phyloP scores from a whole-genome alignment of 2,888 invertebrate species.

The Exephanes ischioxanthus region DNA sequence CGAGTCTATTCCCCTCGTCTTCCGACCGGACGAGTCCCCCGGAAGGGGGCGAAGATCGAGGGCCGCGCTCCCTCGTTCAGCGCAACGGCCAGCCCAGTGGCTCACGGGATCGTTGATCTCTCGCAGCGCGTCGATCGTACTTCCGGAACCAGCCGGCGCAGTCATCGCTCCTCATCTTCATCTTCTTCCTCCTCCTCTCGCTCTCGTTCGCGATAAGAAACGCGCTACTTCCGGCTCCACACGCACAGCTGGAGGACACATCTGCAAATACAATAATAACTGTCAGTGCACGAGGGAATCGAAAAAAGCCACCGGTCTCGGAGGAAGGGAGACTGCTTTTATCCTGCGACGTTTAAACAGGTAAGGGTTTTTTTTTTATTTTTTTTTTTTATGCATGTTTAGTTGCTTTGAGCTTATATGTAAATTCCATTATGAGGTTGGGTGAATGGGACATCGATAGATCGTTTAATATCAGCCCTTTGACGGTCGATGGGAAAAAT shows the following conservation, averaged over 20 bases:
- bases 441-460: too few relatives aligned
- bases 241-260: background rate
- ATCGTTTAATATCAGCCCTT: too few relatives aligned
- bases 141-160: constrained; percentile 53
- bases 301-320: background rate
- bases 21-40: background rate
- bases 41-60: constrained; percentile 20
- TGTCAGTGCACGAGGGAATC: background rate
- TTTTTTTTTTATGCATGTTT: background rate
- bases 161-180: constrained; percentile 18
- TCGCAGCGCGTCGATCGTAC: constrained; percentile 36
- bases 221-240: constrained; percentile 23
- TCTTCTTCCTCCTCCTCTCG: background rate
- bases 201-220: constrained; percentile 31
- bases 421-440: too few relatives aligned
- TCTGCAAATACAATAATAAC: background rate
- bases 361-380: background rate
- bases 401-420: background rate
- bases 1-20: constrained; percentile 2
- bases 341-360: background rate
- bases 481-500: too few relatives aligned
- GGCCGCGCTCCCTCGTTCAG: background rate
- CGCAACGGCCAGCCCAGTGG: constrained; percentile 7
- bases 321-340: background rate
- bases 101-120: constrained; percentile 54